These are phyloP conservation scores for Alligator mississippiensis DNA, from an alignment of 2,113 vertebrate genomes.

Conservation along the genomic window DNA sequence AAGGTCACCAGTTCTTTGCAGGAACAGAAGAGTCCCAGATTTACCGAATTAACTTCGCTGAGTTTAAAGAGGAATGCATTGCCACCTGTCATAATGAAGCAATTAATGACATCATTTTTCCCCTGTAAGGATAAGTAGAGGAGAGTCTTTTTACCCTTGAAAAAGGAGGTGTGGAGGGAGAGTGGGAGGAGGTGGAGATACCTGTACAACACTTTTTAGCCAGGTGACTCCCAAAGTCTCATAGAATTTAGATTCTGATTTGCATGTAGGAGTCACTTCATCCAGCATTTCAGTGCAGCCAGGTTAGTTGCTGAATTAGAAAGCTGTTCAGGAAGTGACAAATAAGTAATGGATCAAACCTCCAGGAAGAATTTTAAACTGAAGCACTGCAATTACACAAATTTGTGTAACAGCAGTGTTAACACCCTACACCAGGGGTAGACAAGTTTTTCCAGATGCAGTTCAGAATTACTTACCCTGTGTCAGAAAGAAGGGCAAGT, in stretches of 20 bases:
- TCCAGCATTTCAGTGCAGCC: not conserved
- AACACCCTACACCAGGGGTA: not conserved
- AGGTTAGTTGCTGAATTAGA: not conserved
- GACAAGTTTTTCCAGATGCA: too few species aligned
- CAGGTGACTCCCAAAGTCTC: not conserved
- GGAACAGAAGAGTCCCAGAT: slow-evolving; percentile 87
- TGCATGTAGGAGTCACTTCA: not conserved
- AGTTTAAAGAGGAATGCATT: slow-evolving; percentile 87
- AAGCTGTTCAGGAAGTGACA: not conserved
- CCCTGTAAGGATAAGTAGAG: slow-evolving; percentile 80
- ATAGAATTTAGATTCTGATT: not conserved
- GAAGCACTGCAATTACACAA: not conserved
- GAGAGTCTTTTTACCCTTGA: not conserved
- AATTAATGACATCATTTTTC: slow-evolving; percentile 82
- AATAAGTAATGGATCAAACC: not conserved
- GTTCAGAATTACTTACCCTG: too few species aligned
- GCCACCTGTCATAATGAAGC: slow-evolving; percentile 82
- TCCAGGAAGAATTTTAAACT: not conserved
- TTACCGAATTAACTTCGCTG: slow-evolving; percentile 76
- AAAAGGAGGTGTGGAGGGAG: not conserved
- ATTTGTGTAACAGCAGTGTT: not conserved
- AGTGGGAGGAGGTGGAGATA: not conserved
- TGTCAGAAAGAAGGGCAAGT: too few species aligned
- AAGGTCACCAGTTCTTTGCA: slow-evolving; percentile 85
- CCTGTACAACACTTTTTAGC: not conserved